phyloP scores from a whole-genome alignment of 2,888 invertebrate genomes.

The Harpalus rufipes region DNA sequence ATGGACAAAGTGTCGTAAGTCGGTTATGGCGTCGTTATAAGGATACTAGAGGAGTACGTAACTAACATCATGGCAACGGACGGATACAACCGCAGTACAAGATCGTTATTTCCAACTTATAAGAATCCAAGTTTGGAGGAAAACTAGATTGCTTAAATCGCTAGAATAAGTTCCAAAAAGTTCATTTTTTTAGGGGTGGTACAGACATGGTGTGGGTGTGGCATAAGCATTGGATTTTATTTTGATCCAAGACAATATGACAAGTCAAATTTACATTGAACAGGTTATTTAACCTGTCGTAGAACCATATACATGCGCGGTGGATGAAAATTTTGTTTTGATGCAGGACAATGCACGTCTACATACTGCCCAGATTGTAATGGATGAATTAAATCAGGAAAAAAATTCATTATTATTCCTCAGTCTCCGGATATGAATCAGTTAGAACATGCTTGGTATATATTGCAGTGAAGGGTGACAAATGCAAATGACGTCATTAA shows the following conservation, averaged over 20 bases:
- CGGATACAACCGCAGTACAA: no score
- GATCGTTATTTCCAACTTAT: no score
- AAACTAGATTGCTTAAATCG: no score
- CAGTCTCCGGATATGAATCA: neutral
- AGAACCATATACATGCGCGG: no score
- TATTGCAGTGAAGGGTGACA: neutral
- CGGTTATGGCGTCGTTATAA: no score
- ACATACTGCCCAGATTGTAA: neutral
- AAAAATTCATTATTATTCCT: neutral
- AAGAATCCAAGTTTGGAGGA: no score
- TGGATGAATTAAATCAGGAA: neutral
- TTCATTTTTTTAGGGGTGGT: neutral
- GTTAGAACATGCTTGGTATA: neutral
- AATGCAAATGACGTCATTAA: neutral
- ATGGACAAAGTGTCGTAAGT: no score
- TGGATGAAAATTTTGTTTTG: no score
- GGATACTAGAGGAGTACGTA: no score
- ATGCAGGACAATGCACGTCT: neutral
- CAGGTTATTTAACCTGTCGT: neutral
- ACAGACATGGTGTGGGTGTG: neutral
- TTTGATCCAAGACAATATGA: neutral
- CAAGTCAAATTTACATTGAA: conserved; percentile 7
- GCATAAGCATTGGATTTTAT: neutral
- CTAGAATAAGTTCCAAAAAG: no score
- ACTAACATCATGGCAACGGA: no score